Conservation (phyloP, 2,113 vertebrate genomes). For the Callorhinus ursinus region DNA sequence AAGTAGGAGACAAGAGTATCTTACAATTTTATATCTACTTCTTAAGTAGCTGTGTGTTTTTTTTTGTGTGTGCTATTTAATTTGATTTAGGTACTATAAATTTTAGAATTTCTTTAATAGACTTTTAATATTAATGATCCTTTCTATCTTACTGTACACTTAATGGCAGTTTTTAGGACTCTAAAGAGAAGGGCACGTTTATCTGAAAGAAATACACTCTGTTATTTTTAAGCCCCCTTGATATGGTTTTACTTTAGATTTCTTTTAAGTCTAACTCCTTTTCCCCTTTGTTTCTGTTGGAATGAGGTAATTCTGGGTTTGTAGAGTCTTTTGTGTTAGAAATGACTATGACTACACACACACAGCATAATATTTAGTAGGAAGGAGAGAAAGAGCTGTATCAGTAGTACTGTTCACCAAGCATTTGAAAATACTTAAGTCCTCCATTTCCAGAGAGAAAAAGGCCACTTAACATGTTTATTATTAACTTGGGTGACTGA, state of each 20-base stretch:
- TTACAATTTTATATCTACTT: conserved; percentile 79
- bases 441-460: conserved; percentile 51
- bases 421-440: conserved; percentile 19
- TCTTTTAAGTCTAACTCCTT: conserved; percentile 64
- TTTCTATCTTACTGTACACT: conserved; percentile 41
- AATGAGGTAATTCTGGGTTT: conserved; percentile 70
- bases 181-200: conserved; percentile 59
- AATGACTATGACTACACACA: conserved; percentile 68
- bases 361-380: conserved; percentile 64
- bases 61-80: conserved; percentile 72
- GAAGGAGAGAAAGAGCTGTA: conserved; percentile 55
- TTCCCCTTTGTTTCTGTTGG: conserved; percentile 68
- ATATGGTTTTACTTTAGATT: conserved; percentile 73
- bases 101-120: conserved; percentile 72
- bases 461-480: background rate
- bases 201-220: conserved; percentile 74
- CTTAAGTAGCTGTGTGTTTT: conserved; percentile 69
- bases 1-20: conserved; percentile 67
- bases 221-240: conserved; percentile 71
- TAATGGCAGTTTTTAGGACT: conserved; percentile 62
- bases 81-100: conserved; percentile 73
- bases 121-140: conserved; percentile 63
- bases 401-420: background rate
- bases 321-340: conserved; percentile 79
- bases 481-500: background rate